A percentile compares a stretch with the other conserved stretches of the same genome.
Evolutionary conservation across 2,113 vertebrate genomes (phyloP).

Genomic region (Sturnus vulgaris): DNA sequence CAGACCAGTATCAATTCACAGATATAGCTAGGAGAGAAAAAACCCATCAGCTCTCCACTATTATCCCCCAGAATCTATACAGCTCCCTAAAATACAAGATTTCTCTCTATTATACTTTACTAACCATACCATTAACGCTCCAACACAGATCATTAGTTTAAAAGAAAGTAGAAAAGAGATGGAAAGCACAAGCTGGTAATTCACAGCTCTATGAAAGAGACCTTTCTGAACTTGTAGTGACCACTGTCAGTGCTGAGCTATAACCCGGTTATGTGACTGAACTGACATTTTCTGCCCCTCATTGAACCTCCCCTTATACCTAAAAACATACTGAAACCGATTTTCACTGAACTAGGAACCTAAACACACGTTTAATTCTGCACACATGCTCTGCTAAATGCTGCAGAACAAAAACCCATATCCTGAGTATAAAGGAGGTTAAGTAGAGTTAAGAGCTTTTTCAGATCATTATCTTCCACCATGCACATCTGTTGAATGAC

Average conservation of each 20-base stretch:
- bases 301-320: not conserved
- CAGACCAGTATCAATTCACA: not conserved
- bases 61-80: not conserved
- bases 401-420: not conserved
- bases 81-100: not conserved
- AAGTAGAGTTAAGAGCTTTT: not conserved
- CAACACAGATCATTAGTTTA: not conserved
- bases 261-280: not conserved
- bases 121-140: not conserved
- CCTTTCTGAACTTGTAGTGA: not conserved
- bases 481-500: not conserved
- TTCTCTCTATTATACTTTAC: not conserved
- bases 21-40: not conserved
- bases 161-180: not conserved
- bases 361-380: not conserved
- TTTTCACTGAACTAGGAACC: not conserved
- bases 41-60: not conserved
- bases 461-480: not conserved
- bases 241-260: not conserved
- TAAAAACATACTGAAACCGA: not conserved
- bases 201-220: not conserved
- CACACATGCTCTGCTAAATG: not conserved
- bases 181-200: not conserved
- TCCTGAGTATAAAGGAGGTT: not conserved
- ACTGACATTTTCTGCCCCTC: not conserved